A percentile compares a stretch with the other conserved stretches of the same genome.
These are phyloP conservation scores for Dichetophora obliterata DNA, from an alignment of 2,888 invertebrate species.

Conservation along the genomic window DNA sequence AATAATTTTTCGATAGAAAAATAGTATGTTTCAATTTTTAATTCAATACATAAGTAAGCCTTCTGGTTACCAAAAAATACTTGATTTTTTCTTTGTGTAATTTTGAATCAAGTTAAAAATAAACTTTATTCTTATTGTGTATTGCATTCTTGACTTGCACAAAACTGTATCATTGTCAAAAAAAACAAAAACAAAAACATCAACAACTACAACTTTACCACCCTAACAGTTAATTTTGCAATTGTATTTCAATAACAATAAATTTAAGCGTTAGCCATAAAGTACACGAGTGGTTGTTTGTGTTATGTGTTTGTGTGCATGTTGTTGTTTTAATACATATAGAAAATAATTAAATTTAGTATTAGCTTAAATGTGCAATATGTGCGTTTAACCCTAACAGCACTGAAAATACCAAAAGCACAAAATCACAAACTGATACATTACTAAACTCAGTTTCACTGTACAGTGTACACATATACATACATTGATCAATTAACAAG, in stretches of 20 bases:
- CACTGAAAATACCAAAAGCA: too few relatives aligned
- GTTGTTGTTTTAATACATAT: conserved; percentile 45
- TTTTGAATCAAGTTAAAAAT: too few relatives aligned
- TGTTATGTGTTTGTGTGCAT: neutral
- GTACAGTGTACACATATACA: too few relatives aligned
- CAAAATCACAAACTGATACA: conserved; percentile 12
- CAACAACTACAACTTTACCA: conserved; percentile 37
- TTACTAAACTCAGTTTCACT: neutral
- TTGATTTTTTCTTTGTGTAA: too few relatives aligned
- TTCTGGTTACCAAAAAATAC: too few relatives aligned
- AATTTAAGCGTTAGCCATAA: conserved; percentile 61
- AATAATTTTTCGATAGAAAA: too few relatives aligned
- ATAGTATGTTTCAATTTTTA: too few relatives aligned
- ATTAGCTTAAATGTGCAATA: conserved; percentile 47
- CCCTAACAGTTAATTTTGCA: conserved; percentile 68
- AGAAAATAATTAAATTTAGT: conserved; percentile 66
- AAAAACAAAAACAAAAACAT: neutral
- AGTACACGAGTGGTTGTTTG: conserved; percentile 33
- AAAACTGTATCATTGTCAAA: too few relatives aligned
- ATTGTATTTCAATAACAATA: conserved; percentile 68
- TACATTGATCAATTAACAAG: conserved; percentile 70
- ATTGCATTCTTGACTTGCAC: too few relatives aligned
- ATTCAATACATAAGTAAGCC: too few relatives aligned
- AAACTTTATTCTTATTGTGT: too few relatives aligned
- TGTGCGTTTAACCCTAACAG: neutral